Evolutionary conservation across 2,113 vertebrate genomes (phyloP), one percentile per base, ranked within the genome.

Genomic region (Hydropotes inermis): DNA sequence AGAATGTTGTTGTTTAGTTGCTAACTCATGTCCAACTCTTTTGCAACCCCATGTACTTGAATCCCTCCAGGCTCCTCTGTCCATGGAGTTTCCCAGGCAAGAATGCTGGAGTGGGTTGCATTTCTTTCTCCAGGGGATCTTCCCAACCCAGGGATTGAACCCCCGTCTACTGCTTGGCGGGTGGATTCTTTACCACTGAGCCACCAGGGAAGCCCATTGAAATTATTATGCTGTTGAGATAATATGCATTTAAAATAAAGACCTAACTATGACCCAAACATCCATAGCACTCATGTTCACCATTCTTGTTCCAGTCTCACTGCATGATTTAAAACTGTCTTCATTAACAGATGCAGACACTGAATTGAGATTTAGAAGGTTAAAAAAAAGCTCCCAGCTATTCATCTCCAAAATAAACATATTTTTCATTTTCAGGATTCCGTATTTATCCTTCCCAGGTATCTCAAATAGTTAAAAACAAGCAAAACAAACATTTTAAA

Each of bases 401-500:
- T 93, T 96, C 87, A 96, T 89, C 79, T 96, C 84, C 88, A 90
- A 97, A 97, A 95, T 57, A 84, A 2, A 94, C 23, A 86, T 83
- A 79, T 76, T 95, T 94, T 9, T 79, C 91, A 81, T 64, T 97
- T 95, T 94, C 36, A 76, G 39, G 45, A 95, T 95, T 97, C 91
- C 39, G 87, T 94, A 96, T 96, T 96, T 96, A 92, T 96, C 67
- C 88, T 89, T n/a, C 89, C 70, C 70, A 97, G 57, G 76, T 96
- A 45, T 94, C 79, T 97, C 92, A 90, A 95, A 92, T 47, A 78
- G 78, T 97, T 96, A 97, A 97, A 97, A 87, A 95, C 76, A 97
- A 97, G 94, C 33, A 93, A 93, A 78, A 70, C 5, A 81, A 85
- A 21, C 19, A 84, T 92, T 93, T 94, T 94, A 81, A 15, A 28